A percentile compares a stretch with the other conserved stretches of the same genome.
These are phyloP conservation scores for Pygmarrhopalites habei DNA, from an alignment of 1,140 invertebrate genomes.

Conservation along the genomic window DNA sequence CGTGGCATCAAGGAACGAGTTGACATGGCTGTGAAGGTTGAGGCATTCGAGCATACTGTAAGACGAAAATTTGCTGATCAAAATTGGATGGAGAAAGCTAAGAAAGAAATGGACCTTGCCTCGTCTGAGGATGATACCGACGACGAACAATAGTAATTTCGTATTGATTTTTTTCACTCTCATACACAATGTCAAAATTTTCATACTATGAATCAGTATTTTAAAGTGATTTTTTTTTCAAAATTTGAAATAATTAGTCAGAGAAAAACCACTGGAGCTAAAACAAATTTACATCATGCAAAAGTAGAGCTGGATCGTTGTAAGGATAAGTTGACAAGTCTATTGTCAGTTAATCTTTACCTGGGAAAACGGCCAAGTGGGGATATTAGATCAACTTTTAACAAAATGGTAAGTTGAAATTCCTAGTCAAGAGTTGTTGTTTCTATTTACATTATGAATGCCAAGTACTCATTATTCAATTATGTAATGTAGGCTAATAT, in stretches of 20 bases:
- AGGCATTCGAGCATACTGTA: conserved; percentile 61
- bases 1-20: conserved; percentile 62
- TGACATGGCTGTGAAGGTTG: conserved; percentile 67
- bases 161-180: background rate
- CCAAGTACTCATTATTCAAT: no score
- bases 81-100: conserved; percentile 73
- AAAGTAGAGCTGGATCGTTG: conserved; percentile 25
- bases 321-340: conserved; percentile 19
- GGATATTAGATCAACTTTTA: background rate
- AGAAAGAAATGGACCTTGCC: conserved; percentile 34
- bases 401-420: background rate
- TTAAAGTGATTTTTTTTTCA: background rate
- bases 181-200: background rate
- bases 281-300: conserved; percentile 19
- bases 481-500: no score
- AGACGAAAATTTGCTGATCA: conserved; percentile 60
- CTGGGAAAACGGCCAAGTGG: background rate
- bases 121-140: conserved; percentile 26
- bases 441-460: no score
- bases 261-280: conserved; percentile 4
- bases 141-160: conserved; percentile 12
- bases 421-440: no score
- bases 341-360: background rate
- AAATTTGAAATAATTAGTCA: conserved; percentile 6
- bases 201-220: background rate